phyloP scores from a whole-genome alignment of 2,797 vertebrate species.

The Mormyrus hasselquistii region DNA sequence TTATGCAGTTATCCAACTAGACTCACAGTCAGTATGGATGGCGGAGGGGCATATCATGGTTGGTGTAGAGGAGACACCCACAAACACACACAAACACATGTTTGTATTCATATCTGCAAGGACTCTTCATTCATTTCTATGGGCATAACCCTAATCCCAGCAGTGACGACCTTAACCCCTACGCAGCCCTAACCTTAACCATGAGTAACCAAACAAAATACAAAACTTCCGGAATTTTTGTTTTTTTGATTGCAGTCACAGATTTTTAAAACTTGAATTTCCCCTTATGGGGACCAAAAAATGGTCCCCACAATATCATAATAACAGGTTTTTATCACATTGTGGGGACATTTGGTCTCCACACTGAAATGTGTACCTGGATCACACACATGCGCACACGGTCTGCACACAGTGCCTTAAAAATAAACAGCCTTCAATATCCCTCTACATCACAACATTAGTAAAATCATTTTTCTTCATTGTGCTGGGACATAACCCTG shows the following conservation, averaged over 20 bases:
- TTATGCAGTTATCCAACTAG: background rate
- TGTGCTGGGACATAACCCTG: background rate
- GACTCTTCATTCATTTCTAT: background rate
- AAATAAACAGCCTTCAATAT: background rate
- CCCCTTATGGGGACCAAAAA: background rate
- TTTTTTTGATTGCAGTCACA: background rate
- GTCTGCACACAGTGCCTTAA: background rate
- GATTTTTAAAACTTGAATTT: background rate
- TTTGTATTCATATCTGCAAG: background rate
- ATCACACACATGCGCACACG: background rate
- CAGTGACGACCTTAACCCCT: background rate
- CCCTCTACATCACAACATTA: background rate
- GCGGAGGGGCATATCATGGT: background rate
- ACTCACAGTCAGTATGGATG: background rate
- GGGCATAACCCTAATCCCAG: background rate
- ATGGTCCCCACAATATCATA: background rate
- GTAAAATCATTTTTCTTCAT: background rate
- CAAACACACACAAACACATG: too few species aligned
- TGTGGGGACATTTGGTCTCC: background rate
- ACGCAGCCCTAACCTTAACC: background rate
- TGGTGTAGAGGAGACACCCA: background rate
- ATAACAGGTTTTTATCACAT: background rate
- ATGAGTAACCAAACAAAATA: background rate
- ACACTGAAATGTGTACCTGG: background rate
- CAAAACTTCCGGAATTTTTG: background rate